Conservation (phyloP, 2,888 invertebrate species). For the Synergus umbraculus region DNA sequence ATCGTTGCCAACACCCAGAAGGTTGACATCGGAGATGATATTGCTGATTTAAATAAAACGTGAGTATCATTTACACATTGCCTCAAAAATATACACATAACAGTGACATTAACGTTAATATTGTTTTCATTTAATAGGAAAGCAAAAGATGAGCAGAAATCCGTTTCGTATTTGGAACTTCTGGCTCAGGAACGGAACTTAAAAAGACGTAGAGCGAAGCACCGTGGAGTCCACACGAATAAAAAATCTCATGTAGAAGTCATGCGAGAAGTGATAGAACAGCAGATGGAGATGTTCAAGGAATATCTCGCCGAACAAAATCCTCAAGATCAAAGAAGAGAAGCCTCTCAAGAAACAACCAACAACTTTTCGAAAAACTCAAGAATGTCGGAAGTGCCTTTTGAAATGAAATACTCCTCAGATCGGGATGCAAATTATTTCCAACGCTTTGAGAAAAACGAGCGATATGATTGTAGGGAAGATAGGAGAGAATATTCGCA, state of each 20-base stretch:
- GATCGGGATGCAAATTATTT: constrained; percentile 47
- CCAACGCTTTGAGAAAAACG: constrained; percentile 50
- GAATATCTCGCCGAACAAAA: constrained; percentile 64
- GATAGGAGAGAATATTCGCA: constrained; percentile 39
- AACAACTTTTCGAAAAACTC: constrained; percentile 36
- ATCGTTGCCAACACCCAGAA: constrained; percentile 70
- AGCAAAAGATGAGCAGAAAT: constrained; percentile 52
- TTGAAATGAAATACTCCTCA: neutral
- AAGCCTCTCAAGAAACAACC: constrained; percentile 23
- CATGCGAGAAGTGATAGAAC: constrained; percentile 72
- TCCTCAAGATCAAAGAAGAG: constrained; percentile 31
- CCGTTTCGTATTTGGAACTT: constrained; percentile 67
- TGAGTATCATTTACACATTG: constrained; percentile 56
- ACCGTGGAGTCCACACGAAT: constrained; percentile 74
- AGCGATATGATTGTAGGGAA: constrained; percentile 24
- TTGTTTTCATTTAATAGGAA: constrained; percentile 53
- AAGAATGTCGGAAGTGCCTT: neutral
- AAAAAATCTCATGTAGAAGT: constrained; percentile 74
- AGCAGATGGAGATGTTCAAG: constrained; percentile 73
- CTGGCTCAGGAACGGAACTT: constrained; percentile 72
- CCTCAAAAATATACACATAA: too few species aligned
- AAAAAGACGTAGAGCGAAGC: constrained; percentile 72
- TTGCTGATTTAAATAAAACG: constrained; percentile 66
- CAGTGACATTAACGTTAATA: neutral
- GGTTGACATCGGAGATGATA: constrained; percentile 70